Evolutionary conservation across 2,113 vertebrate species (phyloP).

Genomic region (Isichthys henryi): DNA sequence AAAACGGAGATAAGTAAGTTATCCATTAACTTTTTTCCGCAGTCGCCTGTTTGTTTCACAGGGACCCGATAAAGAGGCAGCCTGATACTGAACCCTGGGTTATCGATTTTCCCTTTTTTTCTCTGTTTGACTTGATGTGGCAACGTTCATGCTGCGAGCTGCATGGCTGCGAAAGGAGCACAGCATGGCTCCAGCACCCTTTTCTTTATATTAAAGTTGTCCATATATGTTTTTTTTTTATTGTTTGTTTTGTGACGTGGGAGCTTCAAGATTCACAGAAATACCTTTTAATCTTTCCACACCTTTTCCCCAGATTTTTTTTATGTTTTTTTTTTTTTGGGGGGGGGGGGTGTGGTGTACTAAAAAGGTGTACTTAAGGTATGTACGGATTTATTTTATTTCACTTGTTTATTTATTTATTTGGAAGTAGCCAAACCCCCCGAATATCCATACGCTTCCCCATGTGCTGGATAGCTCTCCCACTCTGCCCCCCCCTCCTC

Average conservation of each 20-base stretch:
- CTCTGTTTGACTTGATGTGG: slow-evolving; percentile 1
- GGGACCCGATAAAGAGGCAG: slow-evolving; percentile 45
- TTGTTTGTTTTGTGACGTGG: not conserved
- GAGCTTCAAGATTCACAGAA: not conserved
- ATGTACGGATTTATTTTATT: not conserved
- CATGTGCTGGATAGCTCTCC: not conserved
- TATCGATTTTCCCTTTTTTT: slow-evolving; percentile 52
- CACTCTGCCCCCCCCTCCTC: not conserved
- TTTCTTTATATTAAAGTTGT: not conserved
- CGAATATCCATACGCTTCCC: not conserved
- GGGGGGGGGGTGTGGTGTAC: not conserved
- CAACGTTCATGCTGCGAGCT: not conserved
- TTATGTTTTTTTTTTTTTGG: not conserved
- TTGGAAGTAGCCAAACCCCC: not conserved
- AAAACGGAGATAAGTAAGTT: slow-evolving; percentile 62
- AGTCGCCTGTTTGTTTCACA: slow-evolving; percentile 61
- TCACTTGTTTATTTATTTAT: too few species aligned
- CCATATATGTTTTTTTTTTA: not conserved
- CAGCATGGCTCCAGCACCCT: not conserved
- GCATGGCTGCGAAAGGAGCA: not conserved
- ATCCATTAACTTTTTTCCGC: slow-evolving; percentile 55
- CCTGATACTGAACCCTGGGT: slow-evolving; percentile 58
- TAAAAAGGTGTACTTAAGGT: not conserved
- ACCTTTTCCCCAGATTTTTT: not conserved
- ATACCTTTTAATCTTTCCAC: not conserved